Evolutionary conservation across 2,113 vertebrate species (phyloP), one percentile per base, ranked within the genome.

Genomic region (Mungos mungo): DNA sequence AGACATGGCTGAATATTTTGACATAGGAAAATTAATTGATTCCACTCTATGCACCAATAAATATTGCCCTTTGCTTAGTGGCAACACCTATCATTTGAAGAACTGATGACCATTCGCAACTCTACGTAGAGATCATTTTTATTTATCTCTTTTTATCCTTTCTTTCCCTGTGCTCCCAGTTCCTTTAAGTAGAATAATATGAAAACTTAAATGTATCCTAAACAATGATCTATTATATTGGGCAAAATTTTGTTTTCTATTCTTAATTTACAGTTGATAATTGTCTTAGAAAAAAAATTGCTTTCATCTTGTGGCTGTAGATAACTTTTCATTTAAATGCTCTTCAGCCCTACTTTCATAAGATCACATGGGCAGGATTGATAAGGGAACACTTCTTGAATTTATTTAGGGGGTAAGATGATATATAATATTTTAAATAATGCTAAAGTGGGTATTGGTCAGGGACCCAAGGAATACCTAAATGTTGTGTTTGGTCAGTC

Each of bases 141-240:
- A 88, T 13, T 88, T 71, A 16, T 16, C 2, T 21, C 2, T 91
- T 71, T 91, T 89, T 45, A 69, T 83, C 8, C 19, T 86, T n/a
- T 94, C 93, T 89, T 85, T n/a, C 29, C 27, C 12, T 94, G 5
- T 89, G 52, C 31, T 7, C 79, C n/a, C 15, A 80, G 35, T 84
- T 96, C 7, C 16, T 3, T 89, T 82, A 54, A 85, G 76, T 96
- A 38, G 3, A 68, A 83, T 50, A 83, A 72, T 69, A 72, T 50
- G 29, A 29, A 86, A 41, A 84, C 12, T 50, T 79, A 86, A 35
- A 35, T 83, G 57, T 41, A 84, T 74, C 63, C 7, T 87, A 54
- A 95, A 88, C 71, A 96, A 50, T 33, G 23, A 68, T 93, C 38
- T 50, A 81, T 77, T 86, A 54, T 88, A 92, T n/a, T 89, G 45